Conservation (phyloP, 1,140 invertebrate species). For the Cydia strobilella region DNA sequence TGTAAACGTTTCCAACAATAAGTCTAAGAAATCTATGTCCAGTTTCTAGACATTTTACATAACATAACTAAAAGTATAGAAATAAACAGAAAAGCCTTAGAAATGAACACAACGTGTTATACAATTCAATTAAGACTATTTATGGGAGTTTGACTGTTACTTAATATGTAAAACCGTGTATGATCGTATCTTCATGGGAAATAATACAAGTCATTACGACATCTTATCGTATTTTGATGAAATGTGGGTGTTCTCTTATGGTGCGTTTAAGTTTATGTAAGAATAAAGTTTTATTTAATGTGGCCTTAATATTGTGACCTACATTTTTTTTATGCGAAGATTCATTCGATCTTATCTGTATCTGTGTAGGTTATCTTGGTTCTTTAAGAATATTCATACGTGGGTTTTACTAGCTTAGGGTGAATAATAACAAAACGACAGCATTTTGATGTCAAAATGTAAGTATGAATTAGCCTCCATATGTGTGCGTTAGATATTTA, state of each 20-base stretch:
- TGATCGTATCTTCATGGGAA: conserved; percentile 18
- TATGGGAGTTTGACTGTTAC: neutral
- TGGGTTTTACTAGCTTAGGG: too few relatives aligned
- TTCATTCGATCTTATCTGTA: too few relatives aligned
- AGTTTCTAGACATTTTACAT: neutral
- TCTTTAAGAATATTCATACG: too few relatives aligned
- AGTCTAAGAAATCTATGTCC: neutral
- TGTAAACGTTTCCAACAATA: neutral
- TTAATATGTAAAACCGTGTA: neutral
- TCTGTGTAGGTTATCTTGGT: too few relatives aligned
- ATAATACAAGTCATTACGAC: neutral
- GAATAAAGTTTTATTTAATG: neutral
- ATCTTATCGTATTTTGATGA: neutral
- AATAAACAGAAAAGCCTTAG: neutral
- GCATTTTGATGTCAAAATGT: too few relatives aligned
- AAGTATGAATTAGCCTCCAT: too few relatives aligned
- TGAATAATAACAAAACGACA: too few relatives aligned
- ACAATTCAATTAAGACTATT: neutral
- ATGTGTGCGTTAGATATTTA: too few relatives aligned
- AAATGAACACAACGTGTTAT: neutral
- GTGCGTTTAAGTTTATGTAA: neutral
- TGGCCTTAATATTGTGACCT: neutral
- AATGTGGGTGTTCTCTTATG: neutral
- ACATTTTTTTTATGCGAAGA: neutral
- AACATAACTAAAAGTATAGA: too few relatives aligned